These are phyloP conservation scores for Salpingus planirostris DNA, from an alignment of 2,888 invertebrate genomes.

Conservation along the genomic window DNA sequence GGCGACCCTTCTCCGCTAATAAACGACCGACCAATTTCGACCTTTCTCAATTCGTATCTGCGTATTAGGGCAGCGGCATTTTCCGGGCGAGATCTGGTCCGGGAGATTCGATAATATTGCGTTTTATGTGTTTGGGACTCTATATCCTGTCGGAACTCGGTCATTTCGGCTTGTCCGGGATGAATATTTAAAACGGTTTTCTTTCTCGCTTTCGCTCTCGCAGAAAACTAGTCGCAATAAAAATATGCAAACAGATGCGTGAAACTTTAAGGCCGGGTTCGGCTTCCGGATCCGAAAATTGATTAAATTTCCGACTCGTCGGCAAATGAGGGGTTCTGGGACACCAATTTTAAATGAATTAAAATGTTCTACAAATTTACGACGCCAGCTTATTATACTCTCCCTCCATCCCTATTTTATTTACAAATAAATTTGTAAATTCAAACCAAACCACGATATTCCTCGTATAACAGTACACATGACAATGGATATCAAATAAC, in stretches of 20 bases:
- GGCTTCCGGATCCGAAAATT: constrained; percentile 7
- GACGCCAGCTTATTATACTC: no score
- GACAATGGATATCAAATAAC: no score
- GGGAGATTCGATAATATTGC: constrained; percentile 14
- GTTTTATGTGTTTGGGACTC: constrained; percentile 11
- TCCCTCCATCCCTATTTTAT: no score
- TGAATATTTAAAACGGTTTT: constrained; percentile 4
- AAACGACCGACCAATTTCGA: no score
- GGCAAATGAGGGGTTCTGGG: constrained; percentile 8
- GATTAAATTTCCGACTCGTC: constrained; percentile 11
- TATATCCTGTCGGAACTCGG: not conserved
- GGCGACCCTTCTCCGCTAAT: no score
- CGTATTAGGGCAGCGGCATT: no score
- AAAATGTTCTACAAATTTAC: constrained; percentile 15
- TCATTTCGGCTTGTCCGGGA: not conserved
- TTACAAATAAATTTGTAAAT: no score
- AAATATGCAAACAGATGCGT: constrained; percentile 16
- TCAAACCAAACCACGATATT: no score
- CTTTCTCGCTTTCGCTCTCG: no score
- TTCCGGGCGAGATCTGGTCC: no score
- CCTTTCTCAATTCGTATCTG: no score
- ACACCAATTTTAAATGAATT: constrained; percentile 13
- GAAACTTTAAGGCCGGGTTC: constrained; percentile 10
- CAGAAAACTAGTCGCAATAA: constrained; percentile 10
- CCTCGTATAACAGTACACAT: no score